Base-by-base conservation (phyloP, 2,797 vertebrate genomes). In the Rhyacichthys aspro region DNA sequence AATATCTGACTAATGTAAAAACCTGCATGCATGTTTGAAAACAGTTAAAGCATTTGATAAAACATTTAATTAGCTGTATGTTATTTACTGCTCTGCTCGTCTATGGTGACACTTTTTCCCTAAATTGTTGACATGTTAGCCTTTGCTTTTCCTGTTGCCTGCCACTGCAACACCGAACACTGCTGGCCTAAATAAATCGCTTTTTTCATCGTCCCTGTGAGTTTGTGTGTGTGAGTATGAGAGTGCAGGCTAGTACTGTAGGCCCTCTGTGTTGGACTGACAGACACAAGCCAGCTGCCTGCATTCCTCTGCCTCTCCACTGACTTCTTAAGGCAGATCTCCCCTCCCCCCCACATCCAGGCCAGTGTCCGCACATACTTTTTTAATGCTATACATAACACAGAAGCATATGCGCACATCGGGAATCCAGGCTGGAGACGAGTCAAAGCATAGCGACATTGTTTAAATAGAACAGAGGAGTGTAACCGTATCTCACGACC, bases 201-300 rank as follows among this genome's bases (percentile, higher is more conserved):
- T 85, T 86, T 41, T 90, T 88, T 90, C 85, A 87, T 84, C 79
- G 59, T 72, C 45, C 14, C 19, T 68, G 50, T 44, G 34, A 66
- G 64, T 65, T 34, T 62, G 44, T 54, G 71, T 59, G 37, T 56
- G 67, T 70, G 58, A 55, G 67, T 69, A 71, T 67, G 60, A 46
- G 39, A 48, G 54, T 49, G 70, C 68, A 70, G 79, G 78, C 63
- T 62, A 88, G 79, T 77, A 90, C 89, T 90, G 87, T 88, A 83
- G 85, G 62, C 74, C 80, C 86, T 90, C 89, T 90, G 89, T 90
- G 86, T 74, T 74, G 82, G 81, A 85, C 72, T 89, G 89, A 90
- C 89, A 89, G 89, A 90, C 89, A 89, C 80, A 87, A 89, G 86
- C 89, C 89, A 90, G 89, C 89, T 89, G 89, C 88, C 83, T 81